phyloP scores from a whole-genome alignment of 1,140 invertebrate species.

The Arctopsyche grandis region DNA sequence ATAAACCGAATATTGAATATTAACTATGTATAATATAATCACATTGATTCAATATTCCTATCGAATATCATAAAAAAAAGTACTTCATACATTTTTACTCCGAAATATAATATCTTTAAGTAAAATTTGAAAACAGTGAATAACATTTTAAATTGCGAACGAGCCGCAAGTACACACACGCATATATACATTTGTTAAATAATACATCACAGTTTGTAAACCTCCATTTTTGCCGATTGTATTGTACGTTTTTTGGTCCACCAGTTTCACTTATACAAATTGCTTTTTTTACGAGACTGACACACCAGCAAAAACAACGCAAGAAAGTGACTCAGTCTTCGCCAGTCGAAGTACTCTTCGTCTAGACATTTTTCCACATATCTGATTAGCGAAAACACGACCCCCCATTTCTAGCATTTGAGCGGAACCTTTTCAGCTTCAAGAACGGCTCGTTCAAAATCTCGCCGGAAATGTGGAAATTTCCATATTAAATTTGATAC shows the following conservation, averaged over 20 bases:
- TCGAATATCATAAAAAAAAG: no score
- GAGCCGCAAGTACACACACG: no score
- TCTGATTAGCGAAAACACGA: constrained; percentile 3
- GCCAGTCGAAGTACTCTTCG: background rate
- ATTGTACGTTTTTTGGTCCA: background rate
- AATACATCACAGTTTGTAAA: background rate
- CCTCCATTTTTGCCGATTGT: background rate
- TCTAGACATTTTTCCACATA: constrained; percentile 12
- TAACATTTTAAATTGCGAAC: no score
- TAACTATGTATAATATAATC: no score
- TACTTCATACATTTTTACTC: no score
- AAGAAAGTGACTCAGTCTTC: background rate
- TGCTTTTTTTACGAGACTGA: constrained; percentile 1
- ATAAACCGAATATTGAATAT: no score
- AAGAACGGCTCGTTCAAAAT: background rate
- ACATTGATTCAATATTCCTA: no score
- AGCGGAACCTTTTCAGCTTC: background rate
- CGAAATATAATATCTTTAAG: no score
- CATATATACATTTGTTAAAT: no score
- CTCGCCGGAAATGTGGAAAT: no score
- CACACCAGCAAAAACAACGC: background rate
- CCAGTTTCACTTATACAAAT: constrained; percentile 20
- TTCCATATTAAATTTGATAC: no score
- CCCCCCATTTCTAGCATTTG: background rate
- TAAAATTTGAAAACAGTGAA: no score